Evolutionary conservation across 1,140 invertebrate genomes (phyloP).

Genomic region (Zaprionus ghesquierei): DNA sequence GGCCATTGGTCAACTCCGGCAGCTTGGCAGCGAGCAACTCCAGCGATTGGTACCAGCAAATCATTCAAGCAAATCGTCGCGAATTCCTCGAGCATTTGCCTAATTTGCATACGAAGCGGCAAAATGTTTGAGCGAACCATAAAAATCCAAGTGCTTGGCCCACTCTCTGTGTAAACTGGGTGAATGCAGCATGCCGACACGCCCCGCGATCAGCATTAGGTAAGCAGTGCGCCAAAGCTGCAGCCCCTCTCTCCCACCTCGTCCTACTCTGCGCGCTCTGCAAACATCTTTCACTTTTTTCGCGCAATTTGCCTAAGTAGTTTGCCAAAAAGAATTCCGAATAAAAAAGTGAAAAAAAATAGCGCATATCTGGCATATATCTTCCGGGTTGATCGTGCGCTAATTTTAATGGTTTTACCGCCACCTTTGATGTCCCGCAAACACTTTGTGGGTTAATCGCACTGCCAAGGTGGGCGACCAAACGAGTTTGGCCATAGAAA

Average conservation of each 20-base stretch:
- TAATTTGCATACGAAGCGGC: slow-evolving; percentile 40
- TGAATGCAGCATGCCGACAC: slow-evolving; percentile 20
- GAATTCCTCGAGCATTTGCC: slow-evolving; percentile 70
- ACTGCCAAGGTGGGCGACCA: slow-evolving; percentile 28
- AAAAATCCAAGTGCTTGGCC: not conserved
- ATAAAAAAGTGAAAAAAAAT: slow-evolving; percentile 18
- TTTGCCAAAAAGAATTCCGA: slow-evolving; percentile 20
- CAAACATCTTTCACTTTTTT: slow-evolving; percentile 64
- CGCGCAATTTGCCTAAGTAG: slow-evolving; percentile 35
- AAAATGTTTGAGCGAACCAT: slow-evolving; percentile 30
- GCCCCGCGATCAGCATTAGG: slow-evolving; percentile 51
- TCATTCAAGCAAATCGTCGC: slow-evolving; percentile 70
- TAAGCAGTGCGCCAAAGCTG: slow-evolving; percentile 30
- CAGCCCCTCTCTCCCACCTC: not conserved
- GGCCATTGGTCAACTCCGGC: slow-evolving; percentile 39
- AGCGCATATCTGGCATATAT: slow-evolving; percentile 43
- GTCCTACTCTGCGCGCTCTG: not conserved
- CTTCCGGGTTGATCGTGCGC: slow-evolving; percentile 58
- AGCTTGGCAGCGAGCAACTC: not conserved
- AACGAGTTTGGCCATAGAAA: not conserved
- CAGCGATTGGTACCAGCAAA: slow-evolving; percentile 63
- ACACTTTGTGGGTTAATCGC: slow-evolving; percentile 46
- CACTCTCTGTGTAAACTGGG: slow-evolving; percentile 10
- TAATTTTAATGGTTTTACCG: slow-evolving; percentile 43
- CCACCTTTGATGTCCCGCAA: slow-evolving; percentile 49